Evolutionary conservation across 2,888 invertebrate genomes (phyloP), one percentile per base, ranked within the genome.

Genomic region (Cheilosia variabilis): DNA sequence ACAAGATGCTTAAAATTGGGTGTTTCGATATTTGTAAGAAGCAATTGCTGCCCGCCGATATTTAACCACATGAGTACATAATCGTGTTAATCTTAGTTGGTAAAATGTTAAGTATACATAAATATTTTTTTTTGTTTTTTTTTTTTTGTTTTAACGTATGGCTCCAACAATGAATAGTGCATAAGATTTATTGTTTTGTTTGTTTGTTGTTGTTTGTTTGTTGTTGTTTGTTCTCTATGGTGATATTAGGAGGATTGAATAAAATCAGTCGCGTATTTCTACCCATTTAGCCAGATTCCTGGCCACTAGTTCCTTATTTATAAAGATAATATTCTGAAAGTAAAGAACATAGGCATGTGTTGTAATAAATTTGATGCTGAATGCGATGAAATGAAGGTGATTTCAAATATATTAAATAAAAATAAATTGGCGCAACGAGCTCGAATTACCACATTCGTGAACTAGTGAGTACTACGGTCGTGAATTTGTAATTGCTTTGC

Each of bases 291-390:
- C 98, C 90, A 95, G 94, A 72, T 97, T 97, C 92, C 96, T 95
- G 89, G 96, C 96, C 89, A 97, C 96, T 90, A 98, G 93, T 93
- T 97, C 97, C 90, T 96, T 94, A 92, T 98, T 98, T 89, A 98
- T 94, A 92, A 96, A 96, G 93, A 97, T 94, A 89, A 96, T 95
- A 95, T 97, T 94, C 93, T 95, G 94, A 79, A 94, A 94, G 81
- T 78, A 89, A 88, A 89, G 88, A 79, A 81, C 80, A 77, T 80
- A 65, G 15, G 75, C 52, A 47, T 9, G 5, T 15, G 19, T 22
- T 4, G 13, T 10, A 52, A 5, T 52, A 52, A 24, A 45, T 5
- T 58, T 15, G 7, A 15, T 34, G 22, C 19, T 34, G 13, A 17
- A 19, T 34, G 19, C 19, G 9, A 19, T 47, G 0, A 43, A 43